These are phyloP conservation scores for Hemicrepidius hirtus DNA, from an alignment of 2,888 invertebrate species.

Conservation along the genomic window DNA sequence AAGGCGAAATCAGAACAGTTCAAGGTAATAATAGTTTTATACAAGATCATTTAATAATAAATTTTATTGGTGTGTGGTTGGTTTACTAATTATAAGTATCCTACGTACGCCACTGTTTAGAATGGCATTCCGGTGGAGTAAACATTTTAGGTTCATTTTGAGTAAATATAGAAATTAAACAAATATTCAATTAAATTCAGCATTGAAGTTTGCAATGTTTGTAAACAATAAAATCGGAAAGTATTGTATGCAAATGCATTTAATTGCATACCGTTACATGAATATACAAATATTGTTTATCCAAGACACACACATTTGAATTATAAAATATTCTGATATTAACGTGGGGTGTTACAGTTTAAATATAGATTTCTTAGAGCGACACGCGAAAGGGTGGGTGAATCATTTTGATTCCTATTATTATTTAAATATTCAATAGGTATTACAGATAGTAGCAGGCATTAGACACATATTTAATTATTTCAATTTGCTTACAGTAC, in stretches of 20 bases:
- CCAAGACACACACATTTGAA: not conserved
- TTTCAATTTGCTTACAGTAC: conserved; percentile 10
- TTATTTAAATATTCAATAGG: conserved; percentile 7
- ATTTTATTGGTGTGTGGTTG: no score
- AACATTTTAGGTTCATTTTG: not conserved
- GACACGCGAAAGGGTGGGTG: not conserved
- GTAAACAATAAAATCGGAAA: conserved; percentile 21
- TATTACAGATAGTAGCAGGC: conserved; percentile 1
- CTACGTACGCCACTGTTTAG: no score
- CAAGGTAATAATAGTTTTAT: no score
- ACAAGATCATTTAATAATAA: no score
- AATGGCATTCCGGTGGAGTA: no score
- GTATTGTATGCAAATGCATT: conserved; percentile 19
- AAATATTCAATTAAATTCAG: not conserved
- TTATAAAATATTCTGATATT: not conserved
- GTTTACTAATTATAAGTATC: no score
- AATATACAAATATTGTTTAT: conserved; percentile 17
- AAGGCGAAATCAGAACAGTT: no score
- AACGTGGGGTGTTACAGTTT: conserved; percentile 3
- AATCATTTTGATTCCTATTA: conserved; percentile 26
- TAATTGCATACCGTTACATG: conserved; percentile 17
- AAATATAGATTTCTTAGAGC: conserved; percentile 25
- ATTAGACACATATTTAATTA: conserved; percentile 25
- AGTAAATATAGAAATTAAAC: not conserved
- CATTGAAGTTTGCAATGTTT: conserved; percentile 9